Conservation (phyloP, 2,888 invertebrate species). For the Perizoma flavofasciatum region DNA sequence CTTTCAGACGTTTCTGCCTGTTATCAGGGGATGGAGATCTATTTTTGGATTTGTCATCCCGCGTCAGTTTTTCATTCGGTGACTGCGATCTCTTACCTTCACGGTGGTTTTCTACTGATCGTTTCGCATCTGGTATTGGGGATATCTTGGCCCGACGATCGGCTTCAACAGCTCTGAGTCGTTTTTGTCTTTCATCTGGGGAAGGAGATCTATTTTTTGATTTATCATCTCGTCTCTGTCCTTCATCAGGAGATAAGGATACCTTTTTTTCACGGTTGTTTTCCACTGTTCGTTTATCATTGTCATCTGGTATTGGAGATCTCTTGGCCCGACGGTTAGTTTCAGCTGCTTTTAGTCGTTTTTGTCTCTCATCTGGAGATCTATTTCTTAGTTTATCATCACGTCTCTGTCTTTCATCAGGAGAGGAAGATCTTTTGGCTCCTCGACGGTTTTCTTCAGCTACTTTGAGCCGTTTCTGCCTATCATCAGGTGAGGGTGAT, state of each 20-base stretch:
- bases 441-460: slow-evolving; percentile 18
- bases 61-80: slow-evolving; percentile 6
- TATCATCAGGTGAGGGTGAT: slow-evolving; percentile 23
- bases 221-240: too few relatives aligned
- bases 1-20: slow-evolving; percentile 26
- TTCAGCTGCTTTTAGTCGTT: too few relatives aligned
- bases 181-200: too few relatives aligned
- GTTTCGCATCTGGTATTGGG: not conserved
- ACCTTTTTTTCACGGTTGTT: slow-evolving; percentile 10
- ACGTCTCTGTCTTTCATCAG: slow-evolving; percentile 1
- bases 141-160: too few relatives aligned
- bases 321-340: too few relatives aligned
- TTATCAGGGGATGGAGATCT: slow-evolving; percentile 32
- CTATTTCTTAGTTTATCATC: too few relatives aligned
- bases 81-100: slow-evolving; percentile 6
- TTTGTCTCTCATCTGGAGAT: too few relatives aligned
- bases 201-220: slow-evolving; percentile 6
- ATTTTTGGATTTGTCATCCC: slow-evolving; percentile 22
- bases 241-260: not conserved
- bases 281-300: slow-evolving; percentile 11
- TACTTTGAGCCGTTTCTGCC: slow-evolving; percentile 23
- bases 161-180: too few relatives aligned
- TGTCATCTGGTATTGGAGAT: too few relatives aligned
- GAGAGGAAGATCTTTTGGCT: slow-evolving; percentile 13
- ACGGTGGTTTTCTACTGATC: slow-evolving; percentile 10